Percentiles rank a stretch among this genome's conserved stretches.
These are phyloP conservation scores for Pogonognathellus flavescens DNA, from an alignment of 1,140 invertebrate species.

Conservation along the genomic window DNA sequence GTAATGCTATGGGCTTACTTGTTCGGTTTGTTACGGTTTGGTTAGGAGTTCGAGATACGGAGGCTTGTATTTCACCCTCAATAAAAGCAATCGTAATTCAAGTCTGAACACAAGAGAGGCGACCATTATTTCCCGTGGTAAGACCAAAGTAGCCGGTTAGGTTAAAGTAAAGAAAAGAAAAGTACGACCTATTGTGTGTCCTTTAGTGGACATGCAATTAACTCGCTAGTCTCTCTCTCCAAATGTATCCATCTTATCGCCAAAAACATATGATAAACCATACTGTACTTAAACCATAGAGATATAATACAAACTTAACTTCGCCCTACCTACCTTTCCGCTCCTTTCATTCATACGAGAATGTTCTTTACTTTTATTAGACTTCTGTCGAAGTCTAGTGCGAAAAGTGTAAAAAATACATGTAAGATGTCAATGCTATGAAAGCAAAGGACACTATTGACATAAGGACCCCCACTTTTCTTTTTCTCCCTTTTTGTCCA, in stretches of 20 bases:
- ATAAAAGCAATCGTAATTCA: slow-evolving; percentile 64
- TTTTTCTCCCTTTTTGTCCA: neutral
- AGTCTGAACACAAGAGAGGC: slow-evolving; percentile 21
- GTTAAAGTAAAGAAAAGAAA: slow-evolving; percentile 42
- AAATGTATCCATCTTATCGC: neutral
- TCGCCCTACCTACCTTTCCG: no score
- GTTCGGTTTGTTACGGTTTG: neutral
- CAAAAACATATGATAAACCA: neutral
- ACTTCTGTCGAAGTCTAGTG: no score
- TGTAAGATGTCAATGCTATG: no score
- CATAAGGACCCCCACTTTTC: no score
- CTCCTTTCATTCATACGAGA: no score
- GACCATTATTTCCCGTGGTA: slow-evolving; percentile 55
- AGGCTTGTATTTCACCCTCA: slow-evolving; percentile 59
- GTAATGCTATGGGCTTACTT: no score
- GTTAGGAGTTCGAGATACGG: neutral
- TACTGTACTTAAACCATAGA: no score
- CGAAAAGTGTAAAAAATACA: no score
- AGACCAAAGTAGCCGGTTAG: slow-evolving; percentile 48
- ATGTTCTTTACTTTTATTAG: no score
- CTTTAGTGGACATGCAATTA: slow-evolving; percentile 58
- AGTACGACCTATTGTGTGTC: slow-evolving; percentile 46
- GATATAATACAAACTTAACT: no score
- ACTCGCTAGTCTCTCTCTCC: slow-evolving; percentile 4
- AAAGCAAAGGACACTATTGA: no score